Evolutionary conservation across 2,113 vertebrate species (phyloP), one percentile per base, ranked within the genome.

Genomic region (Ophthalmolycus amberensis): DNA sequence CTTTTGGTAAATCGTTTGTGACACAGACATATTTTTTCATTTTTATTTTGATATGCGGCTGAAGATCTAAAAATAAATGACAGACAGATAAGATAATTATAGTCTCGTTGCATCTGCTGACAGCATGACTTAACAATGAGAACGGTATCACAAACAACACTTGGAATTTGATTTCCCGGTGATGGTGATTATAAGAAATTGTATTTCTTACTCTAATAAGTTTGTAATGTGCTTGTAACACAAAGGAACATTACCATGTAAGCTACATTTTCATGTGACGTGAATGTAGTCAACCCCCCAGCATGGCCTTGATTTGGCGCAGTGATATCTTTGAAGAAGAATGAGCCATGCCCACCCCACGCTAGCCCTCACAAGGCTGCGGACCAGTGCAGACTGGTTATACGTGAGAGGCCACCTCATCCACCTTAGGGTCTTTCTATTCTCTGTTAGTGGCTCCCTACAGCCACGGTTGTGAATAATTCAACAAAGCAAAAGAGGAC

Each of bases 401-500:
- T 64, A 34, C 6, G 65, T 6, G n/a, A 50, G 73, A 66, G 69
- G 50, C 38, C 78, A 46, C 29, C 20, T 68, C 9, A 1, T 34
- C 46, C 42, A 0, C 59, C 52, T 82, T 75, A 46, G 71, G 71
- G 4, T 62, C 76, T 82, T 75, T 82, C 73, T 72, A 6, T 82
- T 72, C 77, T 89, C 75, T 48, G 68, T 38, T 5, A 44, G 74
- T 12, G 34, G 44, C 65, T 79, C 76, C 70, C 56, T 78, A 11
- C 42, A 75, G 78, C 71, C 58, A 8, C 4, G 1, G 38, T 65
- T 75, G 77, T 93, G 85, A 93, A 92, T 94, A 82, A 94, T 92
- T 92, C 79, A 94, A 77, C 83, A 89, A 80, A 90, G 84, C 67
- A 81, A 63, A 82, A 75, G 71, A 71, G 73, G 73, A 25, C 42